These are phyloP conservation scores for Lepus oiostolus DNA, from an alignment of 2,797 vertebrate species.

Conservation along the genomic window DNA sequence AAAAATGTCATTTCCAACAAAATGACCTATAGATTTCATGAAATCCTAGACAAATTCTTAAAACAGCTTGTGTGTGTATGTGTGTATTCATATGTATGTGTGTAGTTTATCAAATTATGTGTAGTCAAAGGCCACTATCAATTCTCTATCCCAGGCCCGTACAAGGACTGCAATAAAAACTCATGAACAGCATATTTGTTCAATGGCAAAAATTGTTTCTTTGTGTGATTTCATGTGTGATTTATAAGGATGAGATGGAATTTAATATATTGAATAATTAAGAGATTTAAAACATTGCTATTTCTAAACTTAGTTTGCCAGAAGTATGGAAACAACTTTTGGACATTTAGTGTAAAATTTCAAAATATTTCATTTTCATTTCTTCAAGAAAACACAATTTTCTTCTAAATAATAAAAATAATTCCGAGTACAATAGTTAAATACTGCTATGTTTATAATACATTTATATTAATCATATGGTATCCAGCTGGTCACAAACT, in stretches of 20 bases:
- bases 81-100: too few species aligned
- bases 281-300: constrained; percentile 39
- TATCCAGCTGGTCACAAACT: constrained; percentile 44
- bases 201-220: not conserved
- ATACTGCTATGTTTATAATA: constrained; percentile 42
- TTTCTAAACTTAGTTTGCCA: constrained; percentile 60
- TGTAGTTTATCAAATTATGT: not conserved
- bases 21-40: not conserved
- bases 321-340: constrained; percentile 19
- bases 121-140: not conserved
- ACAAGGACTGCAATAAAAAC: not conserved
- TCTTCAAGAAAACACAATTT: constrained; percentile 59
- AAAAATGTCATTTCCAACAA: not conserved
- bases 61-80: not conserved
- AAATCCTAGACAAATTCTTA: not conserved
- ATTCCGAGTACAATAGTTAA: constrained; percentile 23
- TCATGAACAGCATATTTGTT: not conserved
- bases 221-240: constrained; percentile 11
- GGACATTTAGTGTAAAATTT: constrained; percentile 32
- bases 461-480: constrained; percentile 49
- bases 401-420: constrained; percentile 62
- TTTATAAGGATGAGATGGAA: constrained; percentile 28
- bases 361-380: constrained; percentile 65
- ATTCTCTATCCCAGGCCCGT: not conserved
- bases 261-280: constrained; percentile 26